These are phyloP conservation scores for Metopolophium dirhodum DNA, from an alignment of 1,140 invertebrate genomes.

Conservation along the genomic window DNA sequence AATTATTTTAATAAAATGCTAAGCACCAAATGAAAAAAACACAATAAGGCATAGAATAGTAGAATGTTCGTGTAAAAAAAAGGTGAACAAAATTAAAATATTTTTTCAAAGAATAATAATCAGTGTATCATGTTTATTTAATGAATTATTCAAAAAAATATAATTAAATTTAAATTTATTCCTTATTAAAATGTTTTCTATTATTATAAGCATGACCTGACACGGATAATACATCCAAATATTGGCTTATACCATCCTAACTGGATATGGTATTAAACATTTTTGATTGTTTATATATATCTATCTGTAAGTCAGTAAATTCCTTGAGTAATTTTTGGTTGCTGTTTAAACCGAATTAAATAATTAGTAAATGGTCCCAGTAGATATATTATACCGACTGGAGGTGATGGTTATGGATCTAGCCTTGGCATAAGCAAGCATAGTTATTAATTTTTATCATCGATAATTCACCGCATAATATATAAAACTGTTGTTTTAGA, in stretches of 20 bases:
- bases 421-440: not conserved
- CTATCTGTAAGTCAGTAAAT: not conserved
- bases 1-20: not conserved
- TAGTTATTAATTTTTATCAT: not conserved
- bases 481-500: not conserved
- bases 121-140: not conserved
- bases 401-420: not conserved
- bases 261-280: not conserved
- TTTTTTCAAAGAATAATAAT: not conserved
- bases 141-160: not conserved
- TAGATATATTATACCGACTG: not conserved
- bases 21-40: not conserved
- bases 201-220: not conserved
- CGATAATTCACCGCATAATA: not conserved
- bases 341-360: not conserved
- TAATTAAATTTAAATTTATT: constrained; percentile 7
- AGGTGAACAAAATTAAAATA: not conserved
- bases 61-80: not conserved
- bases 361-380: not conserved
- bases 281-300: not conserved
- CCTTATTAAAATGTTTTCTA: not conserved
- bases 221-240: not conserved
- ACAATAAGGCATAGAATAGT: not conserved
- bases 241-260: not conserved
- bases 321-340: not conserved